A percentile compares a stretch with the other conserved stretches of the same genome.
phyloP scores from a whole-genome alignment of 1,140 invertebrate genomes.

The Danaus plexippus region DNA sequence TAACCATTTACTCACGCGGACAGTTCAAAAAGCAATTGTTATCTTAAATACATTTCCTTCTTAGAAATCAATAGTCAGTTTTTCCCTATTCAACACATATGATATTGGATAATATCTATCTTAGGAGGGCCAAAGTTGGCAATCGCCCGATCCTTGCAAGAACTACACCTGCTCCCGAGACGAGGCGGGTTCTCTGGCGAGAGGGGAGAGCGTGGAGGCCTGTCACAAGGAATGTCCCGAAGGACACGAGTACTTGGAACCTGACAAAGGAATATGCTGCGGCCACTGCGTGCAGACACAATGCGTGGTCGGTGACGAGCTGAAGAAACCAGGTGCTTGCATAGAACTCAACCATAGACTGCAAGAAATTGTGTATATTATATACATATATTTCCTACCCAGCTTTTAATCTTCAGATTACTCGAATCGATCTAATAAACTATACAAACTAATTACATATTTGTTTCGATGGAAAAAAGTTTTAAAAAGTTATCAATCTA shows the following conservation, averaged over 20 bases:
- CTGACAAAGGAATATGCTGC: conserved; percentile 74
- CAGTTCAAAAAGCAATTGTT: too few relatives aligned
- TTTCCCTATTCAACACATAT: background rate
- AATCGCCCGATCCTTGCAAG: conserved; percentile 74
- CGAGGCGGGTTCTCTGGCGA: conserved; percentile 62
- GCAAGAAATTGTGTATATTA: too few relatives aligned
- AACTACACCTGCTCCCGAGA: conserved; percentile 73
- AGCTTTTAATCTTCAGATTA: too few relatives aligned
- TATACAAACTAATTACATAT: too few relatives aligned
- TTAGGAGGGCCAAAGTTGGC: conserved; percentile 74
- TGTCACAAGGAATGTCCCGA: conserved; percentile 72
- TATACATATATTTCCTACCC: too few relatives aligned
- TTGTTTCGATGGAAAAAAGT: background rate
- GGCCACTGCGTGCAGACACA: conserved; percentile 78
- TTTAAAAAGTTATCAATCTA: background rate
- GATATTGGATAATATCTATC: background rate
- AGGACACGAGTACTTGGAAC: conserved; percentile 73
- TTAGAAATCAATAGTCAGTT: too few relatives aligned
- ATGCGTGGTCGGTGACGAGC: conserved; percentile 75
- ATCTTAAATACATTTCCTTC: too few relatives aligned
- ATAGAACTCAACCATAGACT: too few relatives aligned
- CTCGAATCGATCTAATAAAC: too few relatives aligned
- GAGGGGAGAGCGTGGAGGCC: conserved; percentile 65
- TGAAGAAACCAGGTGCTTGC: conserved; percentile 64
- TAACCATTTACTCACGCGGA: too few relatives aligned